Conservation (phyloP, 2,113 vertebrate genomes). For the Misgurnus mizolepis region DNA sequence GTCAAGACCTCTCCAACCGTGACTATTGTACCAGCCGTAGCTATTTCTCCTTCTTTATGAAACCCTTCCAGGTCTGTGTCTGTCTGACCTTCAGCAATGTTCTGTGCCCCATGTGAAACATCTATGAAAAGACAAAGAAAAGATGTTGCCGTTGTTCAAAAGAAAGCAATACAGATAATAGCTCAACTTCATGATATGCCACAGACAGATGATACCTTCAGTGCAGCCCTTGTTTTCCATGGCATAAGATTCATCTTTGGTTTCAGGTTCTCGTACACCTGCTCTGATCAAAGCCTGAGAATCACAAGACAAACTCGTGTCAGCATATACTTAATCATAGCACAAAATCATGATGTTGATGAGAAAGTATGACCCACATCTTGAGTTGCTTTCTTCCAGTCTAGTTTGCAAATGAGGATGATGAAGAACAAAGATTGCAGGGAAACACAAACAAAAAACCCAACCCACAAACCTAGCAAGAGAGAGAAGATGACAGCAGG, state of each 20-base stretch:
- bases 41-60: constrained; percentile 6
- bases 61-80: constrained; percentile 33
- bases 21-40: not conserved
- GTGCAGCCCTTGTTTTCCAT: constrained; percentile 37
- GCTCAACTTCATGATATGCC: not conserved
- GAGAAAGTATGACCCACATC: constrained; percentile 69
- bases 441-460: constrained; percentile 74
- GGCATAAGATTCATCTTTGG: constrained; percentile 32
- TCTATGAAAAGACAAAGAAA: not conserved
- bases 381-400: constrained; percentile 81
- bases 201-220: constrained; percentile 34
- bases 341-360: not conserved
- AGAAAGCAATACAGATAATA: no score
- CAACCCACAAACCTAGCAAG: constrained; percentile 81
- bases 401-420: constrained; percentile 73
- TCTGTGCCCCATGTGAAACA: not conserved
- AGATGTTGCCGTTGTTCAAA: no score
- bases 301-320: not conserved
- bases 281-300: constrained; percentile 50
- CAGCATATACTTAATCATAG: not conserved
- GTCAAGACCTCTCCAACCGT: constrained; percentile 57
- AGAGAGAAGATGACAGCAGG: not conserved
- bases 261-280: constrained; percentile 20
- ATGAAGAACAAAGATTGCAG: constrained; percentile 75
- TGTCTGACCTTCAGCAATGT: not conserved